These are phyloP conservation scores for Rhabditoides inermis DNA, from an alignment of 2,888 invertebrate species.

Conservation along the genomic window DNA sequence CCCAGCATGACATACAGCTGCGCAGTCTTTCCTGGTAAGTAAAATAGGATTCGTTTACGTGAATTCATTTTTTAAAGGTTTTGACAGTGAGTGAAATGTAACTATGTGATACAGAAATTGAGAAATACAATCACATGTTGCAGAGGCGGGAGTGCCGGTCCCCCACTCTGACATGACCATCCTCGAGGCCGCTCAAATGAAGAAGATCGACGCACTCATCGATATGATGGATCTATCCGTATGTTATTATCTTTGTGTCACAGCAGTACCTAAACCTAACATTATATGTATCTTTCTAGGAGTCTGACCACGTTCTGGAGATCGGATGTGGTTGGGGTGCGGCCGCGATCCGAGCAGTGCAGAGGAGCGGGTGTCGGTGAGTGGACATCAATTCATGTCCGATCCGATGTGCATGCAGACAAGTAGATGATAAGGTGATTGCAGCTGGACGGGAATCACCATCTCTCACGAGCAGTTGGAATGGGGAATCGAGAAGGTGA, in stretches of 20 bases:
- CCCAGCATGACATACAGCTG: constrained; percentile 43
- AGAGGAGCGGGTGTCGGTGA: neutral
- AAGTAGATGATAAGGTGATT: too few relatives aligned
- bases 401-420: neutral
- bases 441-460: constrained; percentile 45
- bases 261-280: too few relatives aligned
- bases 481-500: constrained; percentile 26
- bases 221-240: constrained; percentile 25
- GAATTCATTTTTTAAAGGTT: too few relatives aligned
- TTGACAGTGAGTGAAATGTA: too few relatives aligned
- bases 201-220: constrained; percentile 32
- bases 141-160: too few relatives aligned
- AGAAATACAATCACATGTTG: too few relatives aligned
- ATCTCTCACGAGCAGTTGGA: constrained; percentile 41
- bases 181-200: constrained; percentile 30
- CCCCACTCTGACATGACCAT: too few relatives aligned
- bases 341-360: constrained; percentile 34
- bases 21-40: constrained; percentile 29
- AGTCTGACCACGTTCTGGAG: constrained; percentile 37
- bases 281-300: too few relatives aligned
- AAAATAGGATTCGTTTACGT: neutral
- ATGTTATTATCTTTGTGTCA: too few relatives aligned
- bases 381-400: neutral
- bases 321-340: constrained; percentile 48
- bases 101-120: too few relatives aligned